Percentiles rank a stretch among this genome's conserved stretches.
These are phyloP conservation scores for Dermolepida albohirtum DNA, from an alignment of 2,888 invertebrate species.

Conservation along the genomic window DNA sequence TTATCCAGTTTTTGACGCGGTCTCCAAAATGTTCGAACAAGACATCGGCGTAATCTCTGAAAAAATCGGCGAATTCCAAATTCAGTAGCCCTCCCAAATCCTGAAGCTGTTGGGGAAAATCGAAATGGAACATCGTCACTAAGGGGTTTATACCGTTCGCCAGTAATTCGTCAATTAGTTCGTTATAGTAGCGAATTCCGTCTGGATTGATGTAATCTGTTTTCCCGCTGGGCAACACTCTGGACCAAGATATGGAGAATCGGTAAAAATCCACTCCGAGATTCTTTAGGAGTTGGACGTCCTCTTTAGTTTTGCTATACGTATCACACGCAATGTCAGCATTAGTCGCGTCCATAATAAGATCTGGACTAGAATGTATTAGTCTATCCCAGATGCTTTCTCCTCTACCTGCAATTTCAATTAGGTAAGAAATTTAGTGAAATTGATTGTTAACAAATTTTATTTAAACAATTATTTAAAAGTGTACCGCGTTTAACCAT, in stretches of 20 bases:
- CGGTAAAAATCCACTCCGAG: conserved; percentile 65
- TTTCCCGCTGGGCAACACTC: conserved; percentile 72
- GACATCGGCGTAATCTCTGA: conserved; percentile 71
- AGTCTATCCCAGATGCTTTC: conserved; percentile 68
- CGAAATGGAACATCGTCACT: conserved; percentile 75
- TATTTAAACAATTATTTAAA: too few species aligned
- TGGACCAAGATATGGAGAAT: conserved; percentile 73
- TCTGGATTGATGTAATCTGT: conserved; percentile 69
- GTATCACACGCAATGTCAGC: conserved; percentile 56
- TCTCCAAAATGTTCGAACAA: conserved; percentile 66
- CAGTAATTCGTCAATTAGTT: conserved; percentile 70
- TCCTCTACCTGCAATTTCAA: conserved; percentile 63
- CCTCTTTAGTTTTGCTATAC: conserved; percentile 46
- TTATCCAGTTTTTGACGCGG: conserved; percentile 52
- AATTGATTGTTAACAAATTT: too few species aligned
- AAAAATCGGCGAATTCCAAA: conserved; percentile 70
- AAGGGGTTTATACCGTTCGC: conserved; percentile 69
- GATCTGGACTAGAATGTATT: conserved; percentile 61
- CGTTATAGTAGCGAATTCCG: conserved; percentile 74
- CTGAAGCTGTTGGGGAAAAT: conserved; percentile 70
- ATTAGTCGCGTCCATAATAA: conserved; percentile 49
- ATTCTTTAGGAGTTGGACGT: conserved; percentile 49
- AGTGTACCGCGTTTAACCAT: too few species aligned
- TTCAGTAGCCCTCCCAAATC: conserved; percentile 76
- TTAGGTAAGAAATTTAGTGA: too few species aligned